These are phyloP conservation scores for Polymixis lichenea DNA, from an alignment of 2,888 invertebrate genomes.

Conservation along the genomic window DNA sequence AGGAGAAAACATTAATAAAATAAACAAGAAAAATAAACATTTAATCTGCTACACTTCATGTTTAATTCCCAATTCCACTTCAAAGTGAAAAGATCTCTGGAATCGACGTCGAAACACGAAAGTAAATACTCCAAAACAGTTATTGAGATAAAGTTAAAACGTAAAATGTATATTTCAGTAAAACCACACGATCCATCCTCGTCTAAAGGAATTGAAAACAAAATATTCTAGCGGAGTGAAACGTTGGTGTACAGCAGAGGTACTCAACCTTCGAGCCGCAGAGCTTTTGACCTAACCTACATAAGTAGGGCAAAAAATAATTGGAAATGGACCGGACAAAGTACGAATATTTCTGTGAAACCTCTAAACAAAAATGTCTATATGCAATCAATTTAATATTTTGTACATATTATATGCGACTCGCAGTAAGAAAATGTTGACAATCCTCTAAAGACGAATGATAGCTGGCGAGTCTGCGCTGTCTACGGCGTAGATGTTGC, in stretches of 20 bases:
- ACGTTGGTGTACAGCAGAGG: conserved; percentile 27
- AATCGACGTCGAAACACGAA: not conserved
- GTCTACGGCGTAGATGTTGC: conserved; percentile 52
- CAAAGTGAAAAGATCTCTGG: not conserved
- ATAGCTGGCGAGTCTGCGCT: conserved; percentile 34
- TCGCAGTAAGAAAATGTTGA: conserved; percentile 10
- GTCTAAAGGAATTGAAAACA: conserved; percentile 59
- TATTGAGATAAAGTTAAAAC: conserved; percentile 39
- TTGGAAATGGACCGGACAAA: not conserved
- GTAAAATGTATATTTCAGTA: conserved; percentile 51
- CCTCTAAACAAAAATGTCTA: too few species aligned
- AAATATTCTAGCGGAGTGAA: conserved; percentile 61
- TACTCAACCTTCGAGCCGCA: conserved; percentile 16
- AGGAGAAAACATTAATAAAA: not conserved
- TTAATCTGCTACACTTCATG: not conserved
- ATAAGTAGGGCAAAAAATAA: not conserved
- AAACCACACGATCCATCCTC: conserved; percentile 56
- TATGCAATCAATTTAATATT: not conserved
- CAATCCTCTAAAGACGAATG: conserved; percentile 48
- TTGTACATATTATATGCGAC: not conserved
- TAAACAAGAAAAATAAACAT: not conserved
- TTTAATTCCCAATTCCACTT: conserved; percentile 5
- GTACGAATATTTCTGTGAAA: not conserved
- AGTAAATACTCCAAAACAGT: conserved; percentile 37
- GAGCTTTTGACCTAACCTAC: not conserved